Evolutionary conservation across 2,113 vertebrate genomes (phyloP).

Genomic region (Megaleporinus macrocephalus): DNA sequence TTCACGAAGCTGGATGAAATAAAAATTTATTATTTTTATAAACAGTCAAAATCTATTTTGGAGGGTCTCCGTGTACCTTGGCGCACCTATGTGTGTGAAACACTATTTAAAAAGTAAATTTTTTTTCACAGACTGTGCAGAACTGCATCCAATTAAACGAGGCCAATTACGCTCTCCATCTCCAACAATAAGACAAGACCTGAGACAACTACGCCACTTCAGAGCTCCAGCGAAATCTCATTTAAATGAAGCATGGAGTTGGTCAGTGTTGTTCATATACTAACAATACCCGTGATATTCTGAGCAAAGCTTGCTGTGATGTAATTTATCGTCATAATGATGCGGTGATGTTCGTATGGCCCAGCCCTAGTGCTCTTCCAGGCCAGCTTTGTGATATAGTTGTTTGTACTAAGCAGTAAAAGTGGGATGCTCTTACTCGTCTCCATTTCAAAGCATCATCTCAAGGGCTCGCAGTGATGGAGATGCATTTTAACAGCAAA

Average conservation of each 20-base stretch:
- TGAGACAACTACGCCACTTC: background rate
- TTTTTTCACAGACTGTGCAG: background rate
- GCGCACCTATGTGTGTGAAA: no score
- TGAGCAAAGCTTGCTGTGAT: background rate
- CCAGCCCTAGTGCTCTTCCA: background rate
- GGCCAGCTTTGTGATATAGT: background rate
- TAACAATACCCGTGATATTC: background rate
- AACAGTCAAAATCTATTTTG: no score
- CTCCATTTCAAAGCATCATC: slow-evolving; percentile 8
- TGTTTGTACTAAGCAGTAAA: background rate
- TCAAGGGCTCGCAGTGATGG: background rate
- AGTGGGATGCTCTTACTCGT: background rate
- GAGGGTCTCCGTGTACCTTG: no score
- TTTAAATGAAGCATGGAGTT: background rate
- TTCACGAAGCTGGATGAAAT: no score
- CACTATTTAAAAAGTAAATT: no score
- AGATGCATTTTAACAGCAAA: slow-evolving; percentile 8
- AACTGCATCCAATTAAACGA: background rate
- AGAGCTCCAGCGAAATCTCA: background rate
- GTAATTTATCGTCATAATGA: background rate
- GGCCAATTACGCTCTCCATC: background rate
- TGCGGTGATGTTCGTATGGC: background rate
- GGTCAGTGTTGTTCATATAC: background rate
- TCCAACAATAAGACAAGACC: background rate
- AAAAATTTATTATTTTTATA: no score